A percentile compares a stretch with the other conserved stretches of the same genome.
phyloP scores from a whole-genome alignment of 2,888 invertebrate species.

The Ennomos quercinarius region DNA sequence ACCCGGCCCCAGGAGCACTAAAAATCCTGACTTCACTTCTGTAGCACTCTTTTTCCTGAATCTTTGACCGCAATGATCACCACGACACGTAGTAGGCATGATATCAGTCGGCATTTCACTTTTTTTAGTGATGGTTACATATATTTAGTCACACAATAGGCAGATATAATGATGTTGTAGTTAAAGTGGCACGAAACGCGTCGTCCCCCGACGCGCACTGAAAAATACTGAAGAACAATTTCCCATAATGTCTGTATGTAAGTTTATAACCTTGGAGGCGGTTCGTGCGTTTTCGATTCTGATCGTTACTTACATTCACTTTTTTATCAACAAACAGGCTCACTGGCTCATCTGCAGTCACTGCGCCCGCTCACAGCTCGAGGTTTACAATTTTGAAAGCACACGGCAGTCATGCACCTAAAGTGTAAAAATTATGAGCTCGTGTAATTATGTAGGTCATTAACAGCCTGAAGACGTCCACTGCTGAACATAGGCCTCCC shows the following conservation, averaged over 20 bases:
- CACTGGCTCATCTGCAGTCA: not conserved
- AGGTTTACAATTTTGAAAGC: too few species aligned
- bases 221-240: constrained; percentile 60
- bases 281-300: constrained; percentile 57
- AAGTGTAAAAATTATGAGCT: too few species aligned
- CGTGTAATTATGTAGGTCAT: too few species aligned
- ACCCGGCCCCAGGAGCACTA: constrained; percentile 84
- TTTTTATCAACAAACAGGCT: constrained; percentile 52
- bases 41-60: constrained; percentile 70
- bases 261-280: constrained; percentile 61
- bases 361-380: too few species aligned
- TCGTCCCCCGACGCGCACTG: constrained; percentile 42
- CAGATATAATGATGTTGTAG: constrained; percentile 50
- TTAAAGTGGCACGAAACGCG: constrained; percentile 45
- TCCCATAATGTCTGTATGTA: constrained; percentile 51
- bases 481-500: too few species aligned
- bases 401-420: too few species aligned
- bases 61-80: constrained; percentile 70
- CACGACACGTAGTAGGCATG: constrained; percentile 60
- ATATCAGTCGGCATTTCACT: constrained; percentile 72
- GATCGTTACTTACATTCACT: constrained; percentile 70
- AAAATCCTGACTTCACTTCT: constrained; percentile 87
- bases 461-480: too few species aligned
- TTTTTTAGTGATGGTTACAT: too few species aligned
- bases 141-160: constrained; percentile 52